Evolutionary conservation across 2,888 invertebrate species (phyloP).

Genomic region (Acanthosepion pharaonis): DNA sequence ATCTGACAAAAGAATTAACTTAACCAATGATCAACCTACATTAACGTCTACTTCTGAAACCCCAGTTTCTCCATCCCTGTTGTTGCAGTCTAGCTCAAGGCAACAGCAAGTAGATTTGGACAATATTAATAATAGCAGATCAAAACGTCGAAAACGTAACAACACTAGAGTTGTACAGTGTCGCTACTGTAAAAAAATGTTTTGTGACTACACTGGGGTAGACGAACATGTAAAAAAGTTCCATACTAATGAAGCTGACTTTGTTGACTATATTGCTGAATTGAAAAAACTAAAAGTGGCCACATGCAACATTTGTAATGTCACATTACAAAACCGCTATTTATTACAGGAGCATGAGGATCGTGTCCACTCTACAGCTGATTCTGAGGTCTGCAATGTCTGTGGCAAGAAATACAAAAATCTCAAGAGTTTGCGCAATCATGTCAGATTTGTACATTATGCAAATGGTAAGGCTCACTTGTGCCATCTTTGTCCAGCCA

Average conservation of each 20-base stretch:
- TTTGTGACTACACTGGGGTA: constrained; percentile 59
- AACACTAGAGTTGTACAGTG: constrained; percentile 53
- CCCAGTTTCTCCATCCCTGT: no score
- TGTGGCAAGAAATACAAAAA: constrained; percentile 60
- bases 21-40: background rate
- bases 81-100: background rate
- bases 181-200: constrained; percentile 58
- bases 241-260: constrained; percentile 53
- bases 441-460: constrained; percentile 57
- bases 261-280: constrained; percentile 56
- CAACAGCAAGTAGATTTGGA: constrained; percentile 37
- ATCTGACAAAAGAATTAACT: background rate
- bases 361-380: constrained; percentile 52
- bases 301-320: constrained; percentile 56
- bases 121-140: constrained; percentile 48
- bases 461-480: constrained; percentile 51
- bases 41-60: background rate
- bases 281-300: constrained; percentile 54
- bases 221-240: constrained; percentile 58
- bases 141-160: constrained; percentile 52
- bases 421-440: constrained; percentile 56
- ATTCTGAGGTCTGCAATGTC: constrained; percentile 51
- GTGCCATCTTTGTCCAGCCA: constrained; percentile 60
- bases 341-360: constrained; percentile 56
- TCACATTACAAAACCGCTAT: constrained; percentile 53